Conservation (phyloP, 1,140 invertebrate species). For the Megathymus violae region DNA sequence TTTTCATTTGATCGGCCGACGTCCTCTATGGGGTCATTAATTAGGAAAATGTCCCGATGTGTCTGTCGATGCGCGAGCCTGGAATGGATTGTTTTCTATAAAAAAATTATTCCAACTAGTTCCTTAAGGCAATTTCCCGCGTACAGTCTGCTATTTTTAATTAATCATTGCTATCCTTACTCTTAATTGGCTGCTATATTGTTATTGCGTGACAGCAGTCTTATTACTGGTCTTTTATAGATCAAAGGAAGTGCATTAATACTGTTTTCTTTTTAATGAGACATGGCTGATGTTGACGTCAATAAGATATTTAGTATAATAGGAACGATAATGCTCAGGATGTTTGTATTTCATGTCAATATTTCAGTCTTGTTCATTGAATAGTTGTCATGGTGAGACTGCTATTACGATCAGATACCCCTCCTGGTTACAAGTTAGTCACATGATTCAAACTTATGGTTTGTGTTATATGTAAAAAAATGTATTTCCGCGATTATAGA, state of each 20-base stretch:
- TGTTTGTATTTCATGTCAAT: no score
- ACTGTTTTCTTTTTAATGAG: background rate
- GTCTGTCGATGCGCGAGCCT: conserved; percentile 19
- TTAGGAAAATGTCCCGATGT: conserved; percentile 35
- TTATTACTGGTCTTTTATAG: conserved; percentile 15
- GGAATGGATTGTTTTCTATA: conserved; percentile 23
- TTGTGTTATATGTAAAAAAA: no score
- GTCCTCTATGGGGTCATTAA: conserved; percentile 27
- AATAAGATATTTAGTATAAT: no score
- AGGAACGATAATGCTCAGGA: no score
- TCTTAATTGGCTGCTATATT: conserved; percentile 33
- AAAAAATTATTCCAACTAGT: conserved; percentile 30
- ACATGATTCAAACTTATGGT: no score
- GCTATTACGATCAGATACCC: no score
- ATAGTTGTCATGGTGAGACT: no score
- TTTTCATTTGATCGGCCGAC: conserved; percentile 33
- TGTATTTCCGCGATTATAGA: no score
- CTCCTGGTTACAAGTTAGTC: no score
- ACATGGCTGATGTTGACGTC: background rate
- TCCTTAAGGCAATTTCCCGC: conserved; percentile 35
- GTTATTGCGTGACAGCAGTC: conserved; percentile 24
- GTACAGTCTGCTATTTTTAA: conserved; percentile 31
- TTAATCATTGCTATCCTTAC: conserved; percentile 30
- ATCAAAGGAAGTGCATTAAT: conserved; percentile 4
- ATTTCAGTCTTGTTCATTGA: no score